These are phyloP conservation scores for Cheilosia variabilis DNA, from an alignment of 2,888 invertebrate genomes.

Conservation along the genomic window DNA sequence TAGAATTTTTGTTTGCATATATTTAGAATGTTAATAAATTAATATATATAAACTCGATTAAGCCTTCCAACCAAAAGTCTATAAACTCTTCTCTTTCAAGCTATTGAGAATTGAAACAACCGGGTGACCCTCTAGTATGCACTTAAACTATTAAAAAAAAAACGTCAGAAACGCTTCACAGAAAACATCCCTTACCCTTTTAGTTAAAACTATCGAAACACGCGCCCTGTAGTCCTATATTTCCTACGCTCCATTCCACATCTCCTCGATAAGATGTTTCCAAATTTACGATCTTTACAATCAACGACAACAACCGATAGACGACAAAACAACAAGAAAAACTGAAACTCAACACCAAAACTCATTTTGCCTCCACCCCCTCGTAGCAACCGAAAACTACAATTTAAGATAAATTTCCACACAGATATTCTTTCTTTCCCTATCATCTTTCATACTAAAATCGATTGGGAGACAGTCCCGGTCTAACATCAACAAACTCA, in stretches of 20 bases:
- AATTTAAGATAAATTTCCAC: constrained; percentile 40
- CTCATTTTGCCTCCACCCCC: constrained; percentile 7
- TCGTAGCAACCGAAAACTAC: constrained; percentile 12
- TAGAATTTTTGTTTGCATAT: not conserved
- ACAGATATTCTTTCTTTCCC: constrained; percentile 16
- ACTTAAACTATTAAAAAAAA: too few relatives aligned
- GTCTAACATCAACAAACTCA: constrained; percentile 50
- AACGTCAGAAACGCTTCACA: not conserved
- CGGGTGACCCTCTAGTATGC: too few relatives aligned
- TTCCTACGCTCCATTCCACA: constrained; percentile 15
- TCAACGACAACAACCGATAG: not conserved
- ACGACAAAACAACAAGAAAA: constrained; percentile 5
- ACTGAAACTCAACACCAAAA: constrained; percentile 55
- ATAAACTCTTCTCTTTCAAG: too few relatives aligned
- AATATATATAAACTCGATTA: too few relatives aligned
- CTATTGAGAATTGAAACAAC: too few relatives aligned
- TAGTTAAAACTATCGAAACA: not conserved
- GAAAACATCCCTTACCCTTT: not conserved
- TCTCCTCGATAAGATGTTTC: constrained; percentile 1
- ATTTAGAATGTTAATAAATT: too few relatives aligned
- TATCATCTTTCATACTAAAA: constrained; percentile 42
- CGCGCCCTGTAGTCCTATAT: not conserved
- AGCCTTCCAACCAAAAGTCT: too few relatives aligned
- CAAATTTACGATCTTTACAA: constrained; percentile 20
- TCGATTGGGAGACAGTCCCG: constrained; percentile 12